phyloP scores from a whole-genome alignment of 2,888 invertebrate genomes.

The Latrodectus elegans region DNA sequence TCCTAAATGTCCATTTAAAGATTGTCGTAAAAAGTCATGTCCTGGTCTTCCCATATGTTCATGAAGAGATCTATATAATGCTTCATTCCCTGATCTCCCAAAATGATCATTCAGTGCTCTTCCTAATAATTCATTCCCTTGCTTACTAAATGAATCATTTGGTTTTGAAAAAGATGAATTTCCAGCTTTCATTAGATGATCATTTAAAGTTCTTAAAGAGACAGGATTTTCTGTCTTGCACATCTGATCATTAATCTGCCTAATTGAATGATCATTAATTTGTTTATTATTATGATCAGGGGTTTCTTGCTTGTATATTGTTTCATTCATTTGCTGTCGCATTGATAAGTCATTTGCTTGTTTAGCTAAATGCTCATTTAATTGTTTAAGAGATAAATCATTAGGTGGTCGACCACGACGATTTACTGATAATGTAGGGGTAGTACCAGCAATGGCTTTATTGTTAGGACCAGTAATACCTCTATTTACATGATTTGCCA shows the following conservation, averaged over 20 bases:
- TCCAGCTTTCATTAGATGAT: conserved; percentile 58
- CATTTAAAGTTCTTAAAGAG: conserved; percentile 59
- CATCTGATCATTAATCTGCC: conserved; percentile 50
- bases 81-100: conserved; percentile 59
- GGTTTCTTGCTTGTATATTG: conserved; percentile 45
- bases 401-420: conserved; percentile 59
- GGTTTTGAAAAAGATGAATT: conserved; percentile 58
- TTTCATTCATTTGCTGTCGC: conserved; percentile 53
- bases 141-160: conserved; percentile 58
- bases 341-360: conserved; percentile 64
- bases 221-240: conserved; percentile 58
- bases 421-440: conserved; percentile 48
- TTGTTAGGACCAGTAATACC: conserved; percentile 57
- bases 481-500: conserved; percentile 67
- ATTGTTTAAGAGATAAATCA: conserved; percentile 54
- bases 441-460: background rate
- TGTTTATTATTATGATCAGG: conserved; percentile 39
- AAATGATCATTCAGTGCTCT: conserved; percentile 63
- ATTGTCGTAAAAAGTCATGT: conserved; percentile 57
- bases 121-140: conserved; percentile 61
- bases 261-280: conserved; percentile 48
- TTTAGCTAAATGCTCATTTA: conserved; percentile 61
- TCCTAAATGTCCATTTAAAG: conserved; percentile 61
- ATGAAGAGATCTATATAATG: conserved; percentile 53
- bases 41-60: conserved; percentile 64